Evolutionary conservation across 2,888 invertebrate genomes (phyloP).

Genomic region (Pheosia gnoma): DNA sequence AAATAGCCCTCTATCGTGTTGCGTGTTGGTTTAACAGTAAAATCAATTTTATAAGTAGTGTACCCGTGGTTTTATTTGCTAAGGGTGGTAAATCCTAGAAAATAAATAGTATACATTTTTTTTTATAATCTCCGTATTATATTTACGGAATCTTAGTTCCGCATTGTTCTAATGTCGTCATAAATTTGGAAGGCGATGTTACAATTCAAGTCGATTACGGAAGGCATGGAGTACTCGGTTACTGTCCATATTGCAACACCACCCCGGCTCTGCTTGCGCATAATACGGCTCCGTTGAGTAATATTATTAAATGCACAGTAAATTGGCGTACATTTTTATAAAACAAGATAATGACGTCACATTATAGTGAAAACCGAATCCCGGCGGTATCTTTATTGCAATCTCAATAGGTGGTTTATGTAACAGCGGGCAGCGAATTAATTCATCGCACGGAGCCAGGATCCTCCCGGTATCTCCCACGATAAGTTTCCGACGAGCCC

Average conservation of each 20-base stretch:
- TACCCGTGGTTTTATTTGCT: too few relatives aligned
- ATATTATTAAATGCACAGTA: conserved; percentile 52
- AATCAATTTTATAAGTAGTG: too few relatives aligned
- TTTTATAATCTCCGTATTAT: too few relatives aligned
- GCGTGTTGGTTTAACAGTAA: conserved; percentile 39
- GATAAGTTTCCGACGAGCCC: conserved; percentile 65
- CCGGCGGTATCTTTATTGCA: conserved; percentile 70
- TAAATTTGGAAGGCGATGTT: conserved; percentile 54
- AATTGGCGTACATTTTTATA: conserved; percentile 56
- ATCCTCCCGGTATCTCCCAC: conserved; percentile 55
- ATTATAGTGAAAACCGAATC: conserved; percentile 50
- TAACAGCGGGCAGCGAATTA: conserved; percentile 72
- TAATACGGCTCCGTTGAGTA: conserved; percentile 43
- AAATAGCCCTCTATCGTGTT: neutral
- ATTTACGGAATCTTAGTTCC: too few relatives aligned
- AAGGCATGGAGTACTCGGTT: conserved; percentile 44
- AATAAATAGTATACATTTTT: too few relatives aligned
- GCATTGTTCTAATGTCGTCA: conserved; percentile 37
- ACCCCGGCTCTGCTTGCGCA: conserved; percentile 20
- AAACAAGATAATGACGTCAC: conserved; percentile 48
- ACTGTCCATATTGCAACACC: conserved; percentile 31
- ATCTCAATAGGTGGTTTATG: conserved; percentile 75
- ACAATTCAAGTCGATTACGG: conserved; percentile 47
- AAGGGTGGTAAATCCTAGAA: too few relatives aligned
- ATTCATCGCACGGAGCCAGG: conserved; percentile 74